phyloP scores from a whole-genome alignment of 1,140 invertebrate genomes.

The Sycophila sp. region DNA sequence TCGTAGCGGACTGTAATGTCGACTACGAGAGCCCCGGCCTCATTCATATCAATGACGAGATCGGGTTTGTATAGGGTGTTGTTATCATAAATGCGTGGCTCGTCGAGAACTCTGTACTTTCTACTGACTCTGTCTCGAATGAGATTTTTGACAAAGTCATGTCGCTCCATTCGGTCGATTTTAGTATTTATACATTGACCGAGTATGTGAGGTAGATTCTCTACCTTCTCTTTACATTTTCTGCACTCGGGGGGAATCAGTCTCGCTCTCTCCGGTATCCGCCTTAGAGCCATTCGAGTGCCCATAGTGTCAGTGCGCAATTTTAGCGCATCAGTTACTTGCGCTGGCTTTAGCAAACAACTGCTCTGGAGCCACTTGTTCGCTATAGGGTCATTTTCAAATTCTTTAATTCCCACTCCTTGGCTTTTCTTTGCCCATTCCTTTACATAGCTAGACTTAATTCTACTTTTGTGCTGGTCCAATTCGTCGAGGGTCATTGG shows the following conservation, averaged over 20 bases:
- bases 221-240: too few relatives aligned
- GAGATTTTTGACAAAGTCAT: not conserved
- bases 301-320: not conserved
- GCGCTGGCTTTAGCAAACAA: not conserved
- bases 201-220: not conserved
- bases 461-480: not conserved
- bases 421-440: not conserved
- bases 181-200: not conserved
- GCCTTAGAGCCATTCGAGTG: not conserved
- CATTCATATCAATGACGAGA: not conserved
- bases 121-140: not conserved
- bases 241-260: too few relatives aligned
- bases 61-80: not conserved
- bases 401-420: not conserved
- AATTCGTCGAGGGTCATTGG: not conserved
- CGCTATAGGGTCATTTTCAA: not conserved
- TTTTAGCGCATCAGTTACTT: not conserved
- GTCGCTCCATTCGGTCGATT: not conserved
- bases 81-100: not conserved
- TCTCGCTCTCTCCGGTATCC: too few relatives aligned
- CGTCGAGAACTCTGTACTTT: not conserved
- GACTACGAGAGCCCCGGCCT: not conserved
- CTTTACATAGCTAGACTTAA: not conserved
- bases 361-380: not conserved
- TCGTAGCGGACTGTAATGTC: not conserved